These are phyloP conservation scores for Neuroterus valhalla DNA, from an alignment of 1,140 invertebrate species.

Conservation along the genomic window DNA sequence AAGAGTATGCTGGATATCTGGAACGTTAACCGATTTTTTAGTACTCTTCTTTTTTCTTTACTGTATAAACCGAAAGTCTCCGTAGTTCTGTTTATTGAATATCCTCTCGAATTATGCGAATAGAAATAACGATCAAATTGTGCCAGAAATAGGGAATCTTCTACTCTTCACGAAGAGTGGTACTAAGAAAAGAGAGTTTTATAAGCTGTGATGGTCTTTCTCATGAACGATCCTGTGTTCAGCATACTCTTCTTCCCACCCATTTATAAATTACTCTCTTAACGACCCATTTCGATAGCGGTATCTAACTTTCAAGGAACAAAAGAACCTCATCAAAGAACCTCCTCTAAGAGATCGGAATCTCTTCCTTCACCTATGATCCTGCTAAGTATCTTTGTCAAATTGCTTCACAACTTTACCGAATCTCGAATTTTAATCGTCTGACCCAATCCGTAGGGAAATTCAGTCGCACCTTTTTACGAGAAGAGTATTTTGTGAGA, in stretches of 20 bases:
- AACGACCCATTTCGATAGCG: neutral
- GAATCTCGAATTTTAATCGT: constrained; percentile 65
- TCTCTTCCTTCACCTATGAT: constrained; percentile 4
- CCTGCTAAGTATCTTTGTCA: neutral
- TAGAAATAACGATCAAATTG: neutral
- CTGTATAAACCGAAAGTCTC: neutral
- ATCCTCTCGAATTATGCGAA: neutral
- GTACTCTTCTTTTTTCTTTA: neutral
- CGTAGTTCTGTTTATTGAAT: neutral
- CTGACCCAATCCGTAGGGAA: constrained; percentile 62
- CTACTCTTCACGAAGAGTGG: neutral
- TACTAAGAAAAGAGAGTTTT: constrained; percentile 13
- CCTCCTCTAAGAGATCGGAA: neutral
- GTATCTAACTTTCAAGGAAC: neutral
- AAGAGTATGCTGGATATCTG: constrained; percentile 8
- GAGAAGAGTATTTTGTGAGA: constrained; percentile 74
- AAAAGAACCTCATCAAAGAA: neutral
- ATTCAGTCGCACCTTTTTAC: constrained; percentile 69
- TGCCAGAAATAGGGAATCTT: neutral
- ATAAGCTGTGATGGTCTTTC: neutral
- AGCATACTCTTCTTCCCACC: neutral
- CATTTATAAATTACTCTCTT: neutral
- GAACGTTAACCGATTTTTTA: neutral
- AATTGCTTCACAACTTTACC: constrained; percentile 51
- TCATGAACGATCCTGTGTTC: neutral